Evolutionary conservation across 2,888 invertebrate species (phyloP).

Genomic region (Heteropelma amictum): DNA sequence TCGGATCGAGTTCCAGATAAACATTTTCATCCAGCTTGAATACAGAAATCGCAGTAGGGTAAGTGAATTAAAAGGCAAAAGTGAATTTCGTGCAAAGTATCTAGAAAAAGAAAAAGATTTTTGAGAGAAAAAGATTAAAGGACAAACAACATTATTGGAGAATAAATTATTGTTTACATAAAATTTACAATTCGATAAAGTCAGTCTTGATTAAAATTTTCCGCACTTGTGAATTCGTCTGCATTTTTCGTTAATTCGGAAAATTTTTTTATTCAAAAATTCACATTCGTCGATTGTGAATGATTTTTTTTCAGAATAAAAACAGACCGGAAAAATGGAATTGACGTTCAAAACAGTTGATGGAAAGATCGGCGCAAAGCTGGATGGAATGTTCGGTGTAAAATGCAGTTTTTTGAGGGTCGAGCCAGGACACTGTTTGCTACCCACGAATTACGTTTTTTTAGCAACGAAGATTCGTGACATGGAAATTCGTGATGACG

Average conservation of each 20-base stretch:
- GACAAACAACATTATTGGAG: not conserved
- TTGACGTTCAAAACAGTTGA: constrained; percentile 81
- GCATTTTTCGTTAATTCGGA: too few species aligned
- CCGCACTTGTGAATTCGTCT: too few species aligned
- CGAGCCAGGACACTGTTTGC: constrained; percentile 84
- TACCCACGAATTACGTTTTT: constrained; percentile 85
- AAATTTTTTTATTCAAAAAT: not conserved
- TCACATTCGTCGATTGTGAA: not conserved
- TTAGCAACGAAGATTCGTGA: constrained; percentile 85
- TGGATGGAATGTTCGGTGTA: constrained; percentile 85
- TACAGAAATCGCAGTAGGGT: not conserved
- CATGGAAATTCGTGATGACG: constrained; percentile 85
- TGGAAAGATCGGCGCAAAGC: constrained; percentile 80
- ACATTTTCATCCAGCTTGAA: not conserved
- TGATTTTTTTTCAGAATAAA: not conserved
- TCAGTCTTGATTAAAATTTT: too few species aligned
- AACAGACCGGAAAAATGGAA: constrained; percentile 26
- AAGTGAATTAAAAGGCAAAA: not conserved
- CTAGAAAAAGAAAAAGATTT: not conserved
- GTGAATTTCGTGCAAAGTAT: not conserved
- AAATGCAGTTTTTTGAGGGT: constrained; percentile 86
- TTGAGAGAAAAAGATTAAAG: not conserved
- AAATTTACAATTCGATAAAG: too few species aligned
- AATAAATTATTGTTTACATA: too few species aligned
- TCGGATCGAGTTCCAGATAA: not conserved